Evolutionary conservation across 2,797 vertebrate species (phyloP).

Genomic region (Chiropotes sagulatus): DNA sequence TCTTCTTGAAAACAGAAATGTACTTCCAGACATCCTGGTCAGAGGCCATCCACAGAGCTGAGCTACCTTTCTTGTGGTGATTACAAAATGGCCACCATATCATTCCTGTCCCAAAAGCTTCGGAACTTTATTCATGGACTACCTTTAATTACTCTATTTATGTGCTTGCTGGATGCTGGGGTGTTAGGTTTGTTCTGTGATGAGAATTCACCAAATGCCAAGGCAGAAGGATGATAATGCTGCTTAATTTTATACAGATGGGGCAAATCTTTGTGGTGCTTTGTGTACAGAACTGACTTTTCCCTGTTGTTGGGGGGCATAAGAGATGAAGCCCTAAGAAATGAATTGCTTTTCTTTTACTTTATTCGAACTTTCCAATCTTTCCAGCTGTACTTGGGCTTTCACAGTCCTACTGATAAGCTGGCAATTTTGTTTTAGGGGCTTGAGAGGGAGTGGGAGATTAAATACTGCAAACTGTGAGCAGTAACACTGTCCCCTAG

Average conservation of each 20-base stretch:
- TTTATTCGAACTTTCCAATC: constrained; percentile 59
- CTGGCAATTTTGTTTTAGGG: constrained; percentile 61
- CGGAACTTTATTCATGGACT: neutral
- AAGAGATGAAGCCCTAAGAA: neutral
- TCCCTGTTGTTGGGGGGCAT: neutral
- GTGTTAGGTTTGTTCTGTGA: neutral
- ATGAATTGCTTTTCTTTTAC: constrained; percentile 3
- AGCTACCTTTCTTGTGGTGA: neutral
- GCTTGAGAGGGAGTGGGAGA: constrained; percentile 35
- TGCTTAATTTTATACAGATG: neutral
- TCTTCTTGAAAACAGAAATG: neutral
- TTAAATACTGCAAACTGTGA: constrained; percentile 60
- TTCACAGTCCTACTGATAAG: constrained; percentile 60
- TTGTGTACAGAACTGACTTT: neutral
- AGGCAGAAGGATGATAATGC: neutral
- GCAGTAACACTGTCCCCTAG: constrained; percentile 33
- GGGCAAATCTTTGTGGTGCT: neutral
- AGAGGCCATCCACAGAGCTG: neutral
- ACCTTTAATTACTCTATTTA: neutral
- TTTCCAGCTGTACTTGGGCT: constrained; percentile 38
- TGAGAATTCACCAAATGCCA: neutral
- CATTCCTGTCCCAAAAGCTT: neutral
- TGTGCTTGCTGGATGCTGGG: neutral
- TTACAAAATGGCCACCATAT: too few relatives aligned
- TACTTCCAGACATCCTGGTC: accelerated